Conservation (phyloP, 1,140 invertebrate species). For the Drosophila bocki region DNA sequence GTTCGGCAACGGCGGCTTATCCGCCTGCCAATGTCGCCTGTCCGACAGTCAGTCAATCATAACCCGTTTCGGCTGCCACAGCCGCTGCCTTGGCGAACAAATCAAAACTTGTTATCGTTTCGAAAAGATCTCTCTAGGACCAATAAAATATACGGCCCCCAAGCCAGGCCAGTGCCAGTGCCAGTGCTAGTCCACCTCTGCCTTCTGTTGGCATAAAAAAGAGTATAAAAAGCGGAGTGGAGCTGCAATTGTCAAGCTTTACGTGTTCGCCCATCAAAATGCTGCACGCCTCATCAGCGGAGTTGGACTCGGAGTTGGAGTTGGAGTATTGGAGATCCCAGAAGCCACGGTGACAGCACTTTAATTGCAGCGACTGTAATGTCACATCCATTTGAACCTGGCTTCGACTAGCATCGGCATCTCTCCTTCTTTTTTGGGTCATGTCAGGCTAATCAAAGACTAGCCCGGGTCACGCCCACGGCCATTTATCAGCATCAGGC, state of each 20-base stretch:
- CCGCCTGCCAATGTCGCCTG: constrained; percentile 66
- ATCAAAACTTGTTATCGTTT: constrained; percentile 80
- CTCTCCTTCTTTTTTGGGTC: constrained; percentile 63
- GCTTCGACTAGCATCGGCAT: constrained; percentile 15
- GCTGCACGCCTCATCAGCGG: constrained; percentile 69
- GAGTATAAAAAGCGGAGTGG: constrained; percentile 20
- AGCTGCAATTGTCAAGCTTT: constrained; percentile 67
- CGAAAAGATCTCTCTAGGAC: constrained; percentile 74
- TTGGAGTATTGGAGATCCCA: constrained; percentile 1
- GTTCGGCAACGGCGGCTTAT: constrained; percentile 47
- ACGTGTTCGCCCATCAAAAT: constrained; percentile 78
- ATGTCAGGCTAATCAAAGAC: constrained; percentile 76
- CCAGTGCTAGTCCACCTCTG: constrained; percentile 47
- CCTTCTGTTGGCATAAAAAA: constrained; percentile 7
- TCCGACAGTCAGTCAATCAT: constrained; percentile 77
- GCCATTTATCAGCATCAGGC: constrained; percentile 72
- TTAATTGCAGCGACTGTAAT: constrained; percentile 73
- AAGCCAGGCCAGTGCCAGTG: constrained; percentile 2
- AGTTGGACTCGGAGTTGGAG: neutral
- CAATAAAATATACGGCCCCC: constrained; percentile 72
- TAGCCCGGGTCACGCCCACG: constrained; percentile 68
- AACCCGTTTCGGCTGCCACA: constrained; percentile 71
- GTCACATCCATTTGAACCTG: constrained; percentile 79
- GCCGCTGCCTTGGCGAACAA: constrained; percentile 66
- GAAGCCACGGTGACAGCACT: constrained; percentile 41